phyloP scores from a whole-genome alignment of 2,113 vertebrate species.

The Leptocoma aspasia region DNA sequence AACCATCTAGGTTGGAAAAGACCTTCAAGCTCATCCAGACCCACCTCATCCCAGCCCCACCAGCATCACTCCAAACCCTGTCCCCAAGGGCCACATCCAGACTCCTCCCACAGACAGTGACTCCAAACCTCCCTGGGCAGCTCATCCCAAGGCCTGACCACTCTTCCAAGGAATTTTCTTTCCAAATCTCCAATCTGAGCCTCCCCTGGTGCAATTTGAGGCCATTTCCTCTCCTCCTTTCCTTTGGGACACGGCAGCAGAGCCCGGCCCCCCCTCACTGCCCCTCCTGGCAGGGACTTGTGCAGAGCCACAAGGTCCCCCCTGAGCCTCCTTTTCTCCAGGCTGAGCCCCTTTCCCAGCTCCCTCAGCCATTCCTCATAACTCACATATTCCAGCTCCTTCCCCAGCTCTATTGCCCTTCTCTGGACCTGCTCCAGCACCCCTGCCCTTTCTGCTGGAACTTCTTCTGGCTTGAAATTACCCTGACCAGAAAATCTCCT shows the following conservation, averaged over 20 bases:
- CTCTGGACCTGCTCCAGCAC: background rate
- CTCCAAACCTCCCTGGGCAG: background rate
- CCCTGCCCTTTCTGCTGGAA: background rate
- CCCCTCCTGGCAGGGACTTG: background rate
- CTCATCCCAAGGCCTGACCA: background rate
- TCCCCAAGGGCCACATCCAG: background rate
- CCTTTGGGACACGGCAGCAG: background rate
- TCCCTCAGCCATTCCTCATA: background rate
- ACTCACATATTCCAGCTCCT: background rate
- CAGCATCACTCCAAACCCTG: background rate
- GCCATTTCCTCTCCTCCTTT: background rate
- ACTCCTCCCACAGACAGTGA: rapidly evolving
- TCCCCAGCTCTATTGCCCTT: background rate
- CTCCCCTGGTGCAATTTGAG: background rate
- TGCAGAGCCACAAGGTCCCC: background rate
- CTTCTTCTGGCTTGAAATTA: background rate
- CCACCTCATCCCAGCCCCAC: background rate
- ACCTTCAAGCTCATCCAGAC: rapidly evolving
- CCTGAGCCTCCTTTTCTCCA: background rate
- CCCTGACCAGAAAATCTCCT: background rate
- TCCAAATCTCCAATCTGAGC: rapidly evolving
- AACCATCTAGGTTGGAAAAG: background rate
- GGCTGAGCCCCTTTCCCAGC: background rate
- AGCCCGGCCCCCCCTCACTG: background rate
- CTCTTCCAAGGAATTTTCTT: background rate